phyloP scores from a whole-genome alignment of 2,113 vertebrate species.

The Colistium nudipinnis region DNA sequence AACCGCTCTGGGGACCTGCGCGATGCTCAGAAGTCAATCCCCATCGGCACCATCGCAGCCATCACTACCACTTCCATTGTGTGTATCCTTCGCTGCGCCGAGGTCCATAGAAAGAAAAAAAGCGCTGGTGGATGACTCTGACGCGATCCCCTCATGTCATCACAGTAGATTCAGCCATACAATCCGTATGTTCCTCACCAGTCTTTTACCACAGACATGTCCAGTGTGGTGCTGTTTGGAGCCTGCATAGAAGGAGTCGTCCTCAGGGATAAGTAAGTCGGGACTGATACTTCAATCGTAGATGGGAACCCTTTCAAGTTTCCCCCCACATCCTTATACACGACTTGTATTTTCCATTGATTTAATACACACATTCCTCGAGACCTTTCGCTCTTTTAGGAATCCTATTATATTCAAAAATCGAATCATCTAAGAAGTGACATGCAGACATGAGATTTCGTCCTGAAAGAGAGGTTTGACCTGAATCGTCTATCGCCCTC shows the following conservation, averaged over 20 bases:
- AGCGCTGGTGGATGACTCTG: no score
- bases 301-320: no score
- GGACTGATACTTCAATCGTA: no score
- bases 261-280: slow-evolving; percentile 93
- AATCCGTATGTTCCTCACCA: slow-evolving; percentile 77
- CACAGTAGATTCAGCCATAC: not conserved
- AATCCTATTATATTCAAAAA: no score
- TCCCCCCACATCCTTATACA: no score
- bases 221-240: slow-evolving; percentile 91
- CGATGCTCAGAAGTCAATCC: slow-evolving; percentile 98
- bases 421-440: no score
- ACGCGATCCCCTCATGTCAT: not conserved
- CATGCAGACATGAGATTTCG: no score
- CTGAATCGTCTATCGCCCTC: no score
- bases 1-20: slow-evolving; percentile 96
- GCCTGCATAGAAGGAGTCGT: slow-evolving; percentile 96
- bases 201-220: slow-evolving; percentile 84
- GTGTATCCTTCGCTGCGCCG: slow-evolving; percentile 88
- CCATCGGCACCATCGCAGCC: slow-evolving; percentile 94
- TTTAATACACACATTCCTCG: no score
- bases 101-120: not conserved
- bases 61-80: slow-evolving; percentile 96
- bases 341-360: no score
- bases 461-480: no score
- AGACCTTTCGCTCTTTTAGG: no score